Conservation (phyloP, 2,113 vertebrate genomes). For the Aplodontia rufa region DNA sequence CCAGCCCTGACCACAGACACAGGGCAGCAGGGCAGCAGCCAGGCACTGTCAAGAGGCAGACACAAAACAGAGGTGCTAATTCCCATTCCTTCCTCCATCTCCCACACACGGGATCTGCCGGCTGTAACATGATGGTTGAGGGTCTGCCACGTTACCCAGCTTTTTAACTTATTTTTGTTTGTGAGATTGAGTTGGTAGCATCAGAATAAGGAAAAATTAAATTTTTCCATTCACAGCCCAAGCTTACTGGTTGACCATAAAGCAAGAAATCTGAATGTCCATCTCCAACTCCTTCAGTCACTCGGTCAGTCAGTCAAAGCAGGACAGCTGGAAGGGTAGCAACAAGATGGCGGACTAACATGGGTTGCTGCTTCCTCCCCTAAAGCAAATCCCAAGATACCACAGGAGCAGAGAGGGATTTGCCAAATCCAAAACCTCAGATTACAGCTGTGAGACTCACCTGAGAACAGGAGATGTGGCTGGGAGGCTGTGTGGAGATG, state of each 20-base stretch:
- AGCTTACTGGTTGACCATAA: neutral
- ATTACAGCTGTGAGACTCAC: neutral
- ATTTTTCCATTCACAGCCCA: neutral
- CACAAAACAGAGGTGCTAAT: neutral
- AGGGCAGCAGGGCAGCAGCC: neutral
- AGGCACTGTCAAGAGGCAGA: accelerated
- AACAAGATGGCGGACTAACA: neutral
- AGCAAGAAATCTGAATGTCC: neutral
- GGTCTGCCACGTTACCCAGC: neutral
- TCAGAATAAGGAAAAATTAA: neutral
- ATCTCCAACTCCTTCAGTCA: neutral
- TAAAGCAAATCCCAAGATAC: neutral
- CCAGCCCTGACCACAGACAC: neutral
- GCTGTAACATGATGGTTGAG: neutral
- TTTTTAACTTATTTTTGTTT: neutral
- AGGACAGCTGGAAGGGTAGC: neutral
- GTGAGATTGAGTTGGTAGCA: neutral
- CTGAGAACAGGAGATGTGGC: neutral
- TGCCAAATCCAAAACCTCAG: neutral
- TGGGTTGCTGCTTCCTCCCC: neutral
- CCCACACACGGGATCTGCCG: neutral
- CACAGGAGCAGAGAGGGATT: neutral
- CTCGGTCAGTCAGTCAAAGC: neutral
- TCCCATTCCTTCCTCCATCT: neutral
- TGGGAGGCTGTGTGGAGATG: neutral